Base-by-base conservation (phyloP, 2,888 invertebrate species). In the Nycteola revayana region DNA sequence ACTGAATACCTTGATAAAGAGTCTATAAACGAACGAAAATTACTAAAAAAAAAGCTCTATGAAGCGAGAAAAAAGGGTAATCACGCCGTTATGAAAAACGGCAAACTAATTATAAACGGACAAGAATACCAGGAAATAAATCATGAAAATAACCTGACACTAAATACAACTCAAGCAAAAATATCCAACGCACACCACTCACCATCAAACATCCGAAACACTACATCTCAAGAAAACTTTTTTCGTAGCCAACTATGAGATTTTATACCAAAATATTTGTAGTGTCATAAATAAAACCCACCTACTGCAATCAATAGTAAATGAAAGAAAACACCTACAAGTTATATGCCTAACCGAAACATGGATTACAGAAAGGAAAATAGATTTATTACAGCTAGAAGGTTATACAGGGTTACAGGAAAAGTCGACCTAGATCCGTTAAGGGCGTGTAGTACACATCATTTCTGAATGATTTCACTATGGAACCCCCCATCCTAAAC, bases 281-380 rank as follows among this genome's bases (percentile, higher is more conserved):
- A 30, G 30, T 9, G 1, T 36, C 0, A 36, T 26, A n/a, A 36
- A 36, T 22, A 36, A 36, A 26, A 9, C 6, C 7, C 30, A 36
- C 8, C 1, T 30, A 7, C 11, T 36, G 9, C 28, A 36, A 26
- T 14, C 26, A 2, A 0, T 30, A 9, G 10, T 22, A 14, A 26
- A 30, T 9, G 26, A 30, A 26, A 10, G 9, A 1, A 20, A 34
- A 18, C n/a, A 0, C 0, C 9, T 26, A 1, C 11, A 26, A 9
- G 30, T 26, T 7, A 11, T 35, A 18, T 30, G 36, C n/a, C 9
- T 36, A 9, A 14, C 36, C 1, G 36, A 36, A 26, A 36, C 36
- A 22, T 36, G 30, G 29, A 25, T 36, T 0, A 17, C 29, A 9
- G 10, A 28, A 6, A 18, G 10, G n/a, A 21, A 25, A 23, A 21